A percentile compares a stretch with the other conserved stretches of the same genome.
These are phyloP conservation scores for Labeo rohita DNA, from an alignment of 2,113 vertebrate species.

Conservation along the genomic window DNA sequence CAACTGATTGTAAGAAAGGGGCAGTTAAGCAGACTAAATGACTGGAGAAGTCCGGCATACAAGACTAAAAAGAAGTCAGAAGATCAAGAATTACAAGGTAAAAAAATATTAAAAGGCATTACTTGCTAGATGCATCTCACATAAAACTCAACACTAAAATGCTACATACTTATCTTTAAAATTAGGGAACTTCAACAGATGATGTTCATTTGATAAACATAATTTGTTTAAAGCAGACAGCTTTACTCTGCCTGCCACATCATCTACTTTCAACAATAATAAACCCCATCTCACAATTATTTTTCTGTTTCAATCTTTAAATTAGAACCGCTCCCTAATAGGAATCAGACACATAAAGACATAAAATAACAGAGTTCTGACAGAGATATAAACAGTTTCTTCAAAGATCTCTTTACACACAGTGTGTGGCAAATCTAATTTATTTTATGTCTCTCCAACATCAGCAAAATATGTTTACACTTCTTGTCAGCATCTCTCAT, in stretches of 20 bases:
- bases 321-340: neutral
- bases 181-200: neutral
- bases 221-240: neutral
- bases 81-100: neutral
- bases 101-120: no score
- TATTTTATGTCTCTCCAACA: slow-evolving; percentile 19
- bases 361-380: neutral
- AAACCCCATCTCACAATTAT: neutral
- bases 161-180: neutral
- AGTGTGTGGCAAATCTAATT: slow-evolving; percentile 8
- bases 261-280: neutral
- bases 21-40: neutral
- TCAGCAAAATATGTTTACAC: neutral
- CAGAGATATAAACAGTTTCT: neutral
- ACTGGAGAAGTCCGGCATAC: neutral
- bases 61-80: neutral
- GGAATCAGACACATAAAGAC: neutral
- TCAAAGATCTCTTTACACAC: slow-evolving; percentile 14
- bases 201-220: neutral
- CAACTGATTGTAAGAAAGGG: neutral
- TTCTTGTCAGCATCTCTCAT: slow-evolving; percentile 10
- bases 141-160: neutral
- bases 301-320: neutral
- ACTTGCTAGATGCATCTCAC: neutral
- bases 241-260: slow-evolving; percentile 1